Evolutionary conservation across 1,140 invertebrate species (phyloP).

Genomic region (Pseudachorutes palmiensis): DNA sequence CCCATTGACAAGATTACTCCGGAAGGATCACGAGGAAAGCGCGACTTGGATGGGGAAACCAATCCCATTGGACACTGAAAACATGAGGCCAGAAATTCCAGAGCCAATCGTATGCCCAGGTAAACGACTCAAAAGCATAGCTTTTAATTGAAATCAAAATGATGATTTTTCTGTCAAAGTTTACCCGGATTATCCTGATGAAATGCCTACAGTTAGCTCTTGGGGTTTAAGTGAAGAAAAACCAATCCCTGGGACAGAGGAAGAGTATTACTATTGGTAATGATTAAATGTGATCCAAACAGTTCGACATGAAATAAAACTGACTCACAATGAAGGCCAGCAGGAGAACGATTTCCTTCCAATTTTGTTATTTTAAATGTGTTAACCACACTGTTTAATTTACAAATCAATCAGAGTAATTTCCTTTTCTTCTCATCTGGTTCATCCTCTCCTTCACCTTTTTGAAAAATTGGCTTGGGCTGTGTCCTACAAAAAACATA

Average conservation of each 20-base stretch:
- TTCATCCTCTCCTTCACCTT: neutral
- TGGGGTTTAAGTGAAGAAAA: too few relatives aligned
- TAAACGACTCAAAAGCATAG: neutral
- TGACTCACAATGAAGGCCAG: too few relatives aligned
- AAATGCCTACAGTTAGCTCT: neutral
- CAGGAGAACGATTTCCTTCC: too few relatives aligned
- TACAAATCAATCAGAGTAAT: neutral
- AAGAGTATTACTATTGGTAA: too few relatives aligned
- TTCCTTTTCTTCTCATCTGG: constrained; percentile 4
- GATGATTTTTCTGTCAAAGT: neutral
- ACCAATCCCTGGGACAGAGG: constrained; percentile 23
- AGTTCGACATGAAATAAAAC: too few relatives aligned
- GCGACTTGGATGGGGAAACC: constrained; percentile 20
- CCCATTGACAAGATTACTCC: constrained; percentile 37
- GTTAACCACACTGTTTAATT: too few relatives aligned
- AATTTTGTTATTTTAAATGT: too few relatives aligned
- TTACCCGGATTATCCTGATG: constrained; percentile 21
- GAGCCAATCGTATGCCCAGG: constrained; percentile 13
- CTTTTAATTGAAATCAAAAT: neutral
- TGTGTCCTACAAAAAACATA: neutral
- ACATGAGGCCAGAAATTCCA: constrained; percentile 7
- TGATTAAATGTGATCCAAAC: too few relatives aligned
- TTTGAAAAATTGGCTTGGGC: neutral
- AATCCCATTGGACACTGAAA: constrained; percentile 20
- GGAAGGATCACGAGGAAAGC: constrained; percentile 17